phyloP scores from a whole-genome alignment of 2,797 vertebrate species.

The Mormyrus hasselquistii region DNA sequence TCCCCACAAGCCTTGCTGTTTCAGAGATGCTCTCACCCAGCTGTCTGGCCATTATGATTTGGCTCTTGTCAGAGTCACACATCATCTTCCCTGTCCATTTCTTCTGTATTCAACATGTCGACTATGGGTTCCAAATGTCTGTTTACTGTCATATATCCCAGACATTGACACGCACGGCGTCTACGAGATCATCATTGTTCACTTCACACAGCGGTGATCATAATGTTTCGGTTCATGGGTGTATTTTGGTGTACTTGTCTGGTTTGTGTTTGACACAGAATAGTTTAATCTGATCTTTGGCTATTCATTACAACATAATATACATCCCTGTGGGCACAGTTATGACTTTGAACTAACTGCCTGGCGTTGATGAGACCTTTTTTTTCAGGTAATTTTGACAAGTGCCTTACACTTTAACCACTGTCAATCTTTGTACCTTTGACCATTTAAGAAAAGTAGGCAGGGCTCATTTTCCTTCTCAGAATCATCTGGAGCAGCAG shows the following conservation, averaged over 20 bases:
- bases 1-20: neutral
- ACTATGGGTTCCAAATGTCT: neutral
- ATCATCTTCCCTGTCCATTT: neutral
- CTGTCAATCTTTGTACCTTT: slow-evolving; percentile 59
- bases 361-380: neutral
- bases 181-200: neutral
- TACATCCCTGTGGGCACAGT: neutral
- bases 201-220: neutral
- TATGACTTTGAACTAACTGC: neutral
- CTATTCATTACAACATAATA: neutral
- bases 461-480: neutral
- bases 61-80: neutral
- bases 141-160: neutral
- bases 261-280: neutral
- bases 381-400: slow-evolving; percentile 4
- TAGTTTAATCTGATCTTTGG: neutral
- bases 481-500: neutral
- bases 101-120: neutral
- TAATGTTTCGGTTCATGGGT: neutral
- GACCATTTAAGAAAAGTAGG: slow-evolving; percentile 51
- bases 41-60: neutral
- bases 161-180: neutral
- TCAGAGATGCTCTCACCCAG: neutral
- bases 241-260: neutral
- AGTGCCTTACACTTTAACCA: slow-evolving; percentile 49